Percentiles rank a stretch among this genome's conserved stretches.
These are phyloP conservation scores for Hippocampus guttulatus DNA, from an alignment of 2,113 vertebrate species.

Conservation along the genomic window DNA sequence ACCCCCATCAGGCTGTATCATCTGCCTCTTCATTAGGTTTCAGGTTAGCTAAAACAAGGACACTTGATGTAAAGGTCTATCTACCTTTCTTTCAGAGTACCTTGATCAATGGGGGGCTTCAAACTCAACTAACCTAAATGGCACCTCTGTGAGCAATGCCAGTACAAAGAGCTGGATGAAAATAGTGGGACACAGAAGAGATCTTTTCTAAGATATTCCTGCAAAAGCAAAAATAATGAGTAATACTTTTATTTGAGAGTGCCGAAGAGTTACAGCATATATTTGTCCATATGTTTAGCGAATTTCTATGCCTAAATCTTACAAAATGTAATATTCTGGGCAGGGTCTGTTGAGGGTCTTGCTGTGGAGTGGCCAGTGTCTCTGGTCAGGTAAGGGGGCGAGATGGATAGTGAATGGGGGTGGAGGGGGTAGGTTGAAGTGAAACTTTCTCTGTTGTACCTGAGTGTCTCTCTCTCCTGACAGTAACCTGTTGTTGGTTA, in stretches of 20 bases:
- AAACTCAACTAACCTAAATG: conserved; percentile 8
- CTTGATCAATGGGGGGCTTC: conserved; percentile 36
- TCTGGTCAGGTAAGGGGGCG: conserved; percentile 25
- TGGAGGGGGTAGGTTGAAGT: conserved; percentile 46
- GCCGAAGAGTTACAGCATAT: background rate
- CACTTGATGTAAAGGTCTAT: background rate
- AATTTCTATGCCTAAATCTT: background rate
- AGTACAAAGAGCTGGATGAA: conserved; percentile 5
- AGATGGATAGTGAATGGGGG: conserved; percentile 36
- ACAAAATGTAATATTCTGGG: background rate
- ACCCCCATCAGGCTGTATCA: conserved; percentile 4
- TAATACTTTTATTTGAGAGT: too few relatives aligned
- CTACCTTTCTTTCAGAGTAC: conserved; percentile 22
- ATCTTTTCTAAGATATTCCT: conserved; percentile 16
- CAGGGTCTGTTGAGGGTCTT: conserved; percentile 39
- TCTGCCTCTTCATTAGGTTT: conserved; percentile 25
- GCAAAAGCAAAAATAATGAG: background rate
- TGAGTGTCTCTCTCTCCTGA: conserved; percentile 98
- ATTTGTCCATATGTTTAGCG: background rate
- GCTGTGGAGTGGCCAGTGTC: conserved; percentile 75
- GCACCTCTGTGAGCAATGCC: conserved; percentile 9
- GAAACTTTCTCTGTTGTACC: conserved; percentile 78
- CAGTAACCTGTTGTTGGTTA: conserved; percentile 99
- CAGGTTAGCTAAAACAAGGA: conserved; percentile 23
- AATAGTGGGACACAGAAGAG: conserved; percentile 5